Evolutionary conservation across 2,797 vertebrate species (phyloP).

Genomic region (Sebastolobus altivelis): DNA sequence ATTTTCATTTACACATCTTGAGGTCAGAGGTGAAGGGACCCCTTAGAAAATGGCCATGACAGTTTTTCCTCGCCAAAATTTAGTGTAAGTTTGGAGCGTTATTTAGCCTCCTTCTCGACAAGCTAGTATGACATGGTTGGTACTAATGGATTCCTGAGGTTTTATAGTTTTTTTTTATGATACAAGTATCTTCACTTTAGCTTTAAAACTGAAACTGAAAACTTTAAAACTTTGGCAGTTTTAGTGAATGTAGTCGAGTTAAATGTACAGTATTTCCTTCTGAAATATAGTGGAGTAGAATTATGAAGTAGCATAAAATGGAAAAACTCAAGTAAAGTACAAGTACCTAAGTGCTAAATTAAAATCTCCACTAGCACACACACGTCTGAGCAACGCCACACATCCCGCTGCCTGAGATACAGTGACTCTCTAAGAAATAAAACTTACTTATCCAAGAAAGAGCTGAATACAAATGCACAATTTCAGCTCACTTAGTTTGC

Average conservation of each 20-base stretch:
- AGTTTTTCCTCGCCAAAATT: too few relatives aligned
- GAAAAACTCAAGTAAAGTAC: neutral
- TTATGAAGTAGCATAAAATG: neutral
- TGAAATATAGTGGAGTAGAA: neutral
- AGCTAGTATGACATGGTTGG: too few relatives aligned
- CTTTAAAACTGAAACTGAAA: too few relatives aligned
- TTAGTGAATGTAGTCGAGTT: neutral
- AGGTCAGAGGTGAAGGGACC: too few relatives aligned
- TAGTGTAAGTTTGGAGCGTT: too few relatives aligned
- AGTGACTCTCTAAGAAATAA: conserved; percentile 63
- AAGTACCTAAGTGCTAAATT: neutral
- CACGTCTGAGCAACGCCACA: conserved; percentile 4
- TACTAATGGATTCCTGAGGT: too few relatives aligned
- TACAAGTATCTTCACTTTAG: too few relatives aligned
- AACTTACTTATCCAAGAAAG: conserved; percentile 64
- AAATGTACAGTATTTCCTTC: neutral
- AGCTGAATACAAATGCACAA: conserved; percentile 70
- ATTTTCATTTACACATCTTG: rapidly evolving
- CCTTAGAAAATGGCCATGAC: too few relatives aligned
- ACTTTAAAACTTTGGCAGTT: too few relatives aligned
- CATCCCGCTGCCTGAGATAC: conserved; percentile 27
- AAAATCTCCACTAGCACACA: neutral
- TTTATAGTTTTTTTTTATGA: too few relatives aligned
- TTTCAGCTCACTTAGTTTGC: conserved; percentile 73
- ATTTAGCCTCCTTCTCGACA: rapidly evolving